Conservation (phyloP, 37 sponge, comb jelly and placozoan genomes). For the Crambe crambe region DNA sequence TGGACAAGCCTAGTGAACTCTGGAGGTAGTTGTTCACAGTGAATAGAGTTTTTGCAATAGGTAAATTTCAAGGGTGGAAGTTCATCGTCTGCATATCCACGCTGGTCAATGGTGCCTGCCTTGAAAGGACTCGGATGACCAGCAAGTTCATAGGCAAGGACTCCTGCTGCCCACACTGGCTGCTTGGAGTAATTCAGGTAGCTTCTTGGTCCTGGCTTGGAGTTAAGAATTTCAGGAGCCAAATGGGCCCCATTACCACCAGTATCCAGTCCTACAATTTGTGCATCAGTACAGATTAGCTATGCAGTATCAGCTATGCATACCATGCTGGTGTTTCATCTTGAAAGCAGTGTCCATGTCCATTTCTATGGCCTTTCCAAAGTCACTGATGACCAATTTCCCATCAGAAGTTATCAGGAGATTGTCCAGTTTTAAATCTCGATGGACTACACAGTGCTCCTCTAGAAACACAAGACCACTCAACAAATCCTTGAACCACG, state of each 20-base stretch:
- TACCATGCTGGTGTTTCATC: neutral
- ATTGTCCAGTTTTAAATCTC: slow-evolving; percentile 86
- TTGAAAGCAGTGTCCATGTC: neutral
- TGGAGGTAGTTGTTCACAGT: slow-evolving; percentile 10
- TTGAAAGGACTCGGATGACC: slow-evolving; percentile 56
- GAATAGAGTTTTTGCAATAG: slow-evolving; percentile 21
- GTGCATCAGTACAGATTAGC: no score
- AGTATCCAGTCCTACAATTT: slow-evolving; percentile 30
- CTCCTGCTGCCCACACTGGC: slow-evolving; percentile 87
- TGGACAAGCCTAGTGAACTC: slow-evolving; percentile 8
- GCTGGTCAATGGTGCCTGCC: slow-evolving; percentile 40
- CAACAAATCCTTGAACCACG: slow-evolving; percentile 68
- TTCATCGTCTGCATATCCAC: slow-evolving; percentile 29
- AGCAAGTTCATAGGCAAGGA: slow-evolving; percentile 76
- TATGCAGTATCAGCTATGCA: no score
- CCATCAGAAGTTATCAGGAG: slow-evolving; percentile 51
- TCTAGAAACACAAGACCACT: slow-evolving; percentile 64
- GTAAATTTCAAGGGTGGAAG: slow-evolving; percentile 53
- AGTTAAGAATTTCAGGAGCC: slow-evolving; percentile 75
- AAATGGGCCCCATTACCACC: slow-evolving; percentile 74
- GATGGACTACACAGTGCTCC: slow-evolving; percentile 61
- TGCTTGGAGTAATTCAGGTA: slow-evolving; percentile 58
- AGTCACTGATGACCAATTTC: slow-evolving; percentile 65
- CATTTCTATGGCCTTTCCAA: slow-evolving; percentile 69
- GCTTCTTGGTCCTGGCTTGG: slow-evolving; percentile 58